Percentiles rank a stretch among this genome's conserved stretches.
Evolutionary conservation across 1,140 invertebrate species (phyloP).

Genomic region (Trichomalopsis sarcophagae): DNA sequence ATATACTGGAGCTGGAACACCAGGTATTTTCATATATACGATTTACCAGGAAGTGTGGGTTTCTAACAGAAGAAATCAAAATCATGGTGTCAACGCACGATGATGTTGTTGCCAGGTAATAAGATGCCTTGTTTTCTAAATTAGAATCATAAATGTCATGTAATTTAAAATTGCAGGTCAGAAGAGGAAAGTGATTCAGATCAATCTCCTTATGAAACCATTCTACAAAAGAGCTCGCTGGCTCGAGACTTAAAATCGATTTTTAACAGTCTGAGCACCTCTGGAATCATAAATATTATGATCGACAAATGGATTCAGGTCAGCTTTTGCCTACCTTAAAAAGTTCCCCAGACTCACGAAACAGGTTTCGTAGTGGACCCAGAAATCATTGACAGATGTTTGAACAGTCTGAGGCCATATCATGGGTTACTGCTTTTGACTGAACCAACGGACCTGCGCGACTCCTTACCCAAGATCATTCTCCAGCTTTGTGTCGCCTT

Average conservation of each 20-base stretch:
- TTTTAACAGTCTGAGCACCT: constrained; percentile 88
- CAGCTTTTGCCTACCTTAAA: constrained; percentile 95
- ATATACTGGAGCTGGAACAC: constrained; percentile 96
- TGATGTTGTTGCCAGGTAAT: constrained; percentile 77
- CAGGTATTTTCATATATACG: constrained; percentile 83
- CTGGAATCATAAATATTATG: constrained; percentile 86
- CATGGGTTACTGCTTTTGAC: constrained; percentile 91
- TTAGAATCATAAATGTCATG: constrained; percentile 17
- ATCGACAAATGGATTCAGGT: constrained; percentile 92
- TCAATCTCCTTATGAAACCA: constrained; percentile 83
- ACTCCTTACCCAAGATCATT: constrained; percentile 89
- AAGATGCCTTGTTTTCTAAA: neutral
- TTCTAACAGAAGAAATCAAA: constrained; percentile 92
- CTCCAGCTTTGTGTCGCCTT: constrained; percentile 87
- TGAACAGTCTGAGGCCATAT: constrained; percentile 91
- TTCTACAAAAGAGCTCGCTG: constrained; percentile 87
- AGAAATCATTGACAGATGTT: constrained; percentile 87
- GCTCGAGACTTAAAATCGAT: constrained; percentile 90
- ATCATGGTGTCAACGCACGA: constrained; percentile 86
- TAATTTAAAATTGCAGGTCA: constrained; percentile 70
- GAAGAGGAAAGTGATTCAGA: constrained; percentile 76
- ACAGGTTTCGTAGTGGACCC: constrained; percentile 86
- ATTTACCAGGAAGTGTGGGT: constrained; percentile 90
- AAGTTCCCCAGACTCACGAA: constrained; percentile 90
- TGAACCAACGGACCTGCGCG: constrained; percentile 85